Conservation (phyloP, 2,113 vertebrate species). For the Petaurus breviceps region DNA sequence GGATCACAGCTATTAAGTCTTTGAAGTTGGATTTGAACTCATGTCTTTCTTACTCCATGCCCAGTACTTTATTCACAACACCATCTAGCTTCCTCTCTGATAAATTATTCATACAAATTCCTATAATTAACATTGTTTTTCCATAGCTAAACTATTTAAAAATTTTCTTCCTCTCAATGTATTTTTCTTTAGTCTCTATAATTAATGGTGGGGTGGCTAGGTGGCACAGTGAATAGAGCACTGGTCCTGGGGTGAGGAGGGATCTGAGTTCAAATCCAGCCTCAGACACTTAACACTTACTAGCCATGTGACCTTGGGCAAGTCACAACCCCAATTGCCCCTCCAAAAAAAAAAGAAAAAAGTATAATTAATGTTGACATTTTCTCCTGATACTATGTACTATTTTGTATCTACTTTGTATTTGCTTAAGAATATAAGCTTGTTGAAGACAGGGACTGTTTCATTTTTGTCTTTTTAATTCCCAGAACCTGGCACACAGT, state of each 20-base stretch:
- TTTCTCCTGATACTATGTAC: neutral
- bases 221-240: too few species aligned
- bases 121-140: neutral
- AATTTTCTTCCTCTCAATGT: neutral
- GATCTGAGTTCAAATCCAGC: too few species aligned
- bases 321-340: too few species aligned
- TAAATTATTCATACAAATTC: neutral
- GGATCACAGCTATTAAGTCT: neutral
- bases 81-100: neutral
- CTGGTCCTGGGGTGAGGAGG: too few species aligned
- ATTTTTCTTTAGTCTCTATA: neutral
- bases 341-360: too few species aligned
- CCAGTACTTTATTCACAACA: neutral
- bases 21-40: neutral
- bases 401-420: neutral
- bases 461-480: neutral
- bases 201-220: neutral
- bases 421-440: neutral
- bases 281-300: too few species aligned
- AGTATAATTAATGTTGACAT: neutral
- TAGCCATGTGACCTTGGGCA: too few species aligned
- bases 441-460: neutral
- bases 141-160: neutral
- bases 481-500: neutral
- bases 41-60: neutral